These are phyloP conservation scores for Fundulus diaphanus DNA, from an alignment of 2,797 vertebrate species.

Conservation along the genomic window DNA sequence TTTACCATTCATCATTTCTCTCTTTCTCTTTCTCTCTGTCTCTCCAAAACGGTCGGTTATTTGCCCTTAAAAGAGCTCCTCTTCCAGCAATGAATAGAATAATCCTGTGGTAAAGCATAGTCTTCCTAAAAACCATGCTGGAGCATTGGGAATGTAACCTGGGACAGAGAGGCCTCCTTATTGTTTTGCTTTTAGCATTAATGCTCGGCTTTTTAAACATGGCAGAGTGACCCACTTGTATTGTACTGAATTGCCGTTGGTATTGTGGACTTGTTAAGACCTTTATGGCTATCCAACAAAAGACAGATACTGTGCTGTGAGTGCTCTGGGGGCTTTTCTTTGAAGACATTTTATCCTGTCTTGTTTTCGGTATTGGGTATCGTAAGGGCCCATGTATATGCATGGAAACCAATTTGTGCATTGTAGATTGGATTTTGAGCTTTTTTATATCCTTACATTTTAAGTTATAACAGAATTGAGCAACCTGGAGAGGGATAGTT, in stretches of 20 bases:
- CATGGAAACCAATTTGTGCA: slow-evolving; percentile 10
- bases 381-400: slow-evolving; percentile 33
- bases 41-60: slow-evolving; percentile 30
- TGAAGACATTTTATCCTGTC: slow-evolving; percentile 56
- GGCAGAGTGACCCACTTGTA: slow-evolving; percentile 70
- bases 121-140: slow-evolving; percentile 35
- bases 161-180: slow-evolving; percentile 33
- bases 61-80: slow-evolving; percentile 22
- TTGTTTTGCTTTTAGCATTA: slow-evolving; percentile 72
- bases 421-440: slow-evolving; percentile 7
- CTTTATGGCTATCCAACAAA: slow-evolving; percentile 64
- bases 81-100: slow-evolving; percentile 11
- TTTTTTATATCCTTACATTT: not conserved
- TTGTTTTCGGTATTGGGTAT: slow-evolving; percentile 55
- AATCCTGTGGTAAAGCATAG: slow-evolving; percentile 2
- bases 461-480: not conserved
- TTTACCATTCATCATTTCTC: slow-evolving; percentile 10
- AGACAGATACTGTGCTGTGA: slow-evolving; percentile 35
- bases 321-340: slow-evolving; percentile 55
- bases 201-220: slow-evolving; percentile 79
- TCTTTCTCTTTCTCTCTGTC: not conserved
- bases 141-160: slow-evolving; percentile 46
- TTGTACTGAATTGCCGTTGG: slow-evolving; percentile 54
- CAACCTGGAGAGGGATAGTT: not conserved
- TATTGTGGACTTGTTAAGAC: slow-evolving; percentile 61